A percentile compares a stretch with the other conserved stretches of the same genome.
Conservation (phyloP, 2,113 vertebrate genomes). For the Arothron firmamentum region DNA sequence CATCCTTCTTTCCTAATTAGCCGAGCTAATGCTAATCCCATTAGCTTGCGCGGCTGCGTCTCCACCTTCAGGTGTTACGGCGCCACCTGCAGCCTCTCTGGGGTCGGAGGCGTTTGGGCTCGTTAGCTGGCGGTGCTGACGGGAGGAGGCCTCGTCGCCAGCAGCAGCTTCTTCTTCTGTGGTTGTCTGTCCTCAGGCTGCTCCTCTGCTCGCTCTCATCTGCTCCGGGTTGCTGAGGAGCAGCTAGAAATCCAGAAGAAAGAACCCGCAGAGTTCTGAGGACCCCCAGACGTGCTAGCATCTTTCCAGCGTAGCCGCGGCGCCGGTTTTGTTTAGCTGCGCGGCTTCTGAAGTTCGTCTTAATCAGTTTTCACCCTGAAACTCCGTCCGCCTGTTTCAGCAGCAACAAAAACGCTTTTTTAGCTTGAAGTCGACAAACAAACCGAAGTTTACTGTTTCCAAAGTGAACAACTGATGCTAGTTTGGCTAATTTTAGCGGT, state of each 20-base stretch:
- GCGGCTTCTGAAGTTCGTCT: neutral
- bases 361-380: neutral
- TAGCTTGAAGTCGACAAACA: no score
- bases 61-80: no score
- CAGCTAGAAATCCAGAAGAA: slow-evolving; percentile 9
- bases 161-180: no score
- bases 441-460: no score
- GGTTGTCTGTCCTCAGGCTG: slow-evolving; percentile 17
- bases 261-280: neutral
- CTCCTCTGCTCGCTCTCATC: slow-evolving; percentile 32
- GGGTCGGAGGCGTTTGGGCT: no score
- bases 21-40: slow-evolving; percentile 37
- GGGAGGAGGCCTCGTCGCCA: neutral
- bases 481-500: no score
- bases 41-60: slow-evolving; percentile 34
- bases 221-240: slow-evolving; percentile 15
- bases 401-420: no score
- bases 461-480: no score
- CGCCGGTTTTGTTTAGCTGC: neutral
- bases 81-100: no score
- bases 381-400: no score
- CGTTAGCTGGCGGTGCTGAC: no score
- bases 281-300: slow-evolving; percentile 12
- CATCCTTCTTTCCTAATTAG: slow-evolving; percentile 51
- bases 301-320: neutral